Base-by-base conservation (phyloP, 2,888 invertebrate species). In the Rugalucina vietnamica region DNA sequence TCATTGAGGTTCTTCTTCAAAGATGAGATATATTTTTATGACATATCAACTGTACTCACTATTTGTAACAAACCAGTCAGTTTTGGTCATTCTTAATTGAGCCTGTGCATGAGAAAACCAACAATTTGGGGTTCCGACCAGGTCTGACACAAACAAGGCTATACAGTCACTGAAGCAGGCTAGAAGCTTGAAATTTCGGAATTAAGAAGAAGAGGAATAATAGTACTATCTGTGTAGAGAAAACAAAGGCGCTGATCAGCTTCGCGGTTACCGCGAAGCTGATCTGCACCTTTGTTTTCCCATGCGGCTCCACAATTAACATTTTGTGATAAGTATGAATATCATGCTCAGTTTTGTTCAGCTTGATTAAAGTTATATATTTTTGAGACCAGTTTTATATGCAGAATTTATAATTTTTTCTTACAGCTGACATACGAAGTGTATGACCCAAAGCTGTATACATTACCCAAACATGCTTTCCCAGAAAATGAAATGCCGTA, bases 361-460 rank as follows among this genome's bases (percentile, higher is more conserved):
- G 43, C 18, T 12, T 12, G 8, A 43, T 18, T 12, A 43, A 43
- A 12, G 43, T 43, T 12, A 43, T 18, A 43, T 8, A 43, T 12
- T 43, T 12, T 43, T 18, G 18, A 43, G 18, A 43, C 18, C 8
- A 43, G 18, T 43, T 43, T 18, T 12, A 43, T 43, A 12, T 12
- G 43, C 43, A 43, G 43, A 43, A 12, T 43, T 43, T 8, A 43
- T 43, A 43, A 12, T 43, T 43, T 43, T 18, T 43, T 18, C 43
- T 60, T 60, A 29, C 84, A 93, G 92, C 85, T 89, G 57, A 71
- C 77, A 10, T 93, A 92, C 81, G 92, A 92, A 83, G 88, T 91
- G 4, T 95, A 95, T 88, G 95, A 95, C 86, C 95, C 95, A 2
- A 92, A 92, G 36, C 91, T 91, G 5, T 94, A 93, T 86, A 93